These are phyloP conservation scores for Triplophysa tibetana DNA, from an alignment of 2,113 vertebrate genomes.

Conservation along the genomic window DNA sequence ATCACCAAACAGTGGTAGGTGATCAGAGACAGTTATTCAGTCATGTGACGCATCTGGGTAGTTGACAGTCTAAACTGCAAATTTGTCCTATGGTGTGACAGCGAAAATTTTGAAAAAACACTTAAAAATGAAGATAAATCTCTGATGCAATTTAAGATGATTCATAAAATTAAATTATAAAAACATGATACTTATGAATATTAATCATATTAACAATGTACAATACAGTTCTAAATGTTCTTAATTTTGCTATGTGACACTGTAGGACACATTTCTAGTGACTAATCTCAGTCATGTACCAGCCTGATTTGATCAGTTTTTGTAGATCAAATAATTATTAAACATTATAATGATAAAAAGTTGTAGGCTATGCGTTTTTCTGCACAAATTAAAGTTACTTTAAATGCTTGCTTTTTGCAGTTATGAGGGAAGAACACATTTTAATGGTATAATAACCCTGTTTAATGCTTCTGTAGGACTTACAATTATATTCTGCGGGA, in stretches of 20 bases:
- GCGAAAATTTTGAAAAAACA: no score
- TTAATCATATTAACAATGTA: no score
- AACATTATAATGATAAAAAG: not conserved
- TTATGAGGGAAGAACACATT: not conserved
- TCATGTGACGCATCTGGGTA: no score
- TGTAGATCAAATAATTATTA: not conserved
- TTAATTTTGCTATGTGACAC: no score
- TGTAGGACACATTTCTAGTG: not conserved
- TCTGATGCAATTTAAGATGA: no score
- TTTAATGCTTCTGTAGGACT: slow-evolving; percentile 76
- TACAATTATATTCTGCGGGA: slow-evolving; percentile 94
- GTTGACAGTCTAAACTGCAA: no score
- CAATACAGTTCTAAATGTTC: no score
- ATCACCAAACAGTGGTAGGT: slow-evolving; percentile 98
- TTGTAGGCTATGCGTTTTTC: not conserved
- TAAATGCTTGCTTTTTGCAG: not conserved
- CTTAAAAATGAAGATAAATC: no score
- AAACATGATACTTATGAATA: no score
- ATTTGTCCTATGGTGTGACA: no score
- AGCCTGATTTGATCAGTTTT: not conserved
- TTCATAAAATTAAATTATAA: no score
- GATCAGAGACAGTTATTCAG: not conserved
- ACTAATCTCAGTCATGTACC: no score
- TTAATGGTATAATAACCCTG: not conserved
- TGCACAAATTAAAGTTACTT: not conserved